Evolutionary conservation across 2,113 vertebrate species (phyloP), one percentile per base, ranked within the genome.

Genomic region (Tylochromis polylepis): DNA sequence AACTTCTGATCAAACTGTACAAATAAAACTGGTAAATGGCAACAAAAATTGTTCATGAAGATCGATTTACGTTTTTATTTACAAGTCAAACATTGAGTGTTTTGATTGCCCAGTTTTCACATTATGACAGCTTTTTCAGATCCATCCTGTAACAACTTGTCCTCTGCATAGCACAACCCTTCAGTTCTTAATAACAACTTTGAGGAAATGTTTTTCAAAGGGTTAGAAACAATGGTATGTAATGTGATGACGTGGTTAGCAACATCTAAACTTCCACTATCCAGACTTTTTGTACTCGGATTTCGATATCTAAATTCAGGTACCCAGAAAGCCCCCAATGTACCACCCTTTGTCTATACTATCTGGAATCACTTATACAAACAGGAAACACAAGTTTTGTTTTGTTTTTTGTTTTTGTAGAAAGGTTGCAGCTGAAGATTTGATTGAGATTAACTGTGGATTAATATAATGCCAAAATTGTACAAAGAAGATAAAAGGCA

Each of bases 171-270:
- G 41, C 24, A 49, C 41, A 27, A 29, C 41, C 16, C 41, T 49
- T 27, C 2, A 49, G 41, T 27, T 72, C 27, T 43, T 46, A 72
- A 72, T 72, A 46, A 1, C 14, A 72, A 0, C 41, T 72, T 46
- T 46, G 22, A 72, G 67, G 15, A 46, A 72, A 72, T 46, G 67
- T 11, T 46, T 46, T 46, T 70, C n/a, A 70, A 43, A 70, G 12
- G 36, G 2, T 70, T 70, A 24, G 65, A 43, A 70, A 43, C 3
- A 0, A 72, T 46, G 41, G 14, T 72, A 27, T 16, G 14, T 70
- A 43, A 41, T 46, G 22, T 70, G 38, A 70, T 24, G n/a, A 72
- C 46, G 46, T 46, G 14, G 65, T 72, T 38, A 72, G 0, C 22
- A 72, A 43, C 14, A 46, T 46, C 65, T 72, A 72, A 41, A 41